A percentile compares a stretch with the other conserved stretches of the same genome.
phyloP scores from a whole-genome alignment of 2,113 vertebrate species.

The Tupaia tana region DNA sequence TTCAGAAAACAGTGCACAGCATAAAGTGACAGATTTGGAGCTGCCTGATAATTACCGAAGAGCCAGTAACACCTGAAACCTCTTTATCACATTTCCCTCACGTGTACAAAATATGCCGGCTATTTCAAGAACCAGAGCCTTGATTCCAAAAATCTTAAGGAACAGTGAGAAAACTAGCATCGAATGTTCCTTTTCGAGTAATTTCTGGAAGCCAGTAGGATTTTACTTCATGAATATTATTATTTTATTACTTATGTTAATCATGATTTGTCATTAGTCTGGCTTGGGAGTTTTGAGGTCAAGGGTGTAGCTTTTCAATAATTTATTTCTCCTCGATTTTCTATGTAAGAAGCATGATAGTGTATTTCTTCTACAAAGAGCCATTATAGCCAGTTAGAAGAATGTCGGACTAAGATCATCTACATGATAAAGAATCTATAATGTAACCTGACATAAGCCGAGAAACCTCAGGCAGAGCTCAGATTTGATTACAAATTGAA shows the following conservation, averaged over 20 bases:
- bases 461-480: background rate
- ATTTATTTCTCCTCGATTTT: conserved; percentile 16
- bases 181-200: background rate
- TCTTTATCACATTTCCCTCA: background rate
- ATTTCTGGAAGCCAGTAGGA: background rate
- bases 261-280: background rate
- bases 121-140: conserved; percentile 2
- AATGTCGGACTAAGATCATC: conserved; percentile 22
- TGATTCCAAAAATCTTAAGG: background rate
- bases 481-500: background rate
- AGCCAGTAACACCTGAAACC: background rate
- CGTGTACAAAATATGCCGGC: background rate
- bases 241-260: background rate
- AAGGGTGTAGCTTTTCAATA: conserved; percentile 6
- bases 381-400: background rate
- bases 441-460: background rate
- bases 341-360: background rate
- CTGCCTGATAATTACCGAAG: background rate
- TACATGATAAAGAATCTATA: background rate
- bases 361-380: background rate
- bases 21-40: background rate
- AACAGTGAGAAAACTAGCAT: background rate
- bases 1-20: background rate
- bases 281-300: conserved; percentile 33
- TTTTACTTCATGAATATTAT: background rate